Conservation (phyloP, 2,888 invertebrate species). For the Lasioglossum morio region DNA sequence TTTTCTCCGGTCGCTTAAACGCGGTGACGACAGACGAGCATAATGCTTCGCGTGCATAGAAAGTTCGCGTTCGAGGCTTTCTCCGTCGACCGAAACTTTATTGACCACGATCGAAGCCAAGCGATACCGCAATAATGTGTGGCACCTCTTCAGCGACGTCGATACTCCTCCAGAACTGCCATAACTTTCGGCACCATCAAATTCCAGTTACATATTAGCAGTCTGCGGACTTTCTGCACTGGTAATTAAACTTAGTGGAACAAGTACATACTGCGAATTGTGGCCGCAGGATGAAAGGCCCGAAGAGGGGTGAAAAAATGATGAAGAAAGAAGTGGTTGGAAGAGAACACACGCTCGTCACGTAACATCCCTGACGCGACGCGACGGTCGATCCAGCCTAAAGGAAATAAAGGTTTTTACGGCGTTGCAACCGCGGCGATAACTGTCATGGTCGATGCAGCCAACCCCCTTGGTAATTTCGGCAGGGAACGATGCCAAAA, state of each 20-base stretch:
- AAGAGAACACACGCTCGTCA: constrained; percentile 48
- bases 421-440: constrained; percentile 43
- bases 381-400: constrained; percentile 27
- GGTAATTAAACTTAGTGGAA: neutral
- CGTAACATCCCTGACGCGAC: constrained; percentile 36
- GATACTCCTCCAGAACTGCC: neutral
- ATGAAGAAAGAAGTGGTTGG: neutral
- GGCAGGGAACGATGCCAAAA: constrained; percentile 55
- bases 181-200: neutral
- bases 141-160: neutral
- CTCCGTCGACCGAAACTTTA: constrained; percentile 14
- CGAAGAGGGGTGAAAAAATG: neutral
- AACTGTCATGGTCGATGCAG: constrained; percentile 36
- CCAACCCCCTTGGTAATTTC: constrained; percentile 44
- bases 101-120: constrained; percentile 7
- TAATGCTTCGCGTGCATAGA: constrained; percentile 43
- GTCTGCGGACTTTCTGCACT: neutral
- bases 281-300: neutral
- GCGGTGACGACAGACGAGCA: constrained; percentile 61
- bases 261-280: constrained; percentile 2
- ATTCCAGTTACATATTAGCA: neutral
- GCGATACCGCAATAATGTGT: constrained; percentile 26
- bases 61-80: constrained; percentile 38
- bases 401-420: constrained; percentile 53
- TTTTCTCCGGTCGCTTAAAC: constrained; percentile 75